Base-by-base conservation (phyloP, 2,113 vertebrate genomes). In the Pollachius pollachius region DNA sequence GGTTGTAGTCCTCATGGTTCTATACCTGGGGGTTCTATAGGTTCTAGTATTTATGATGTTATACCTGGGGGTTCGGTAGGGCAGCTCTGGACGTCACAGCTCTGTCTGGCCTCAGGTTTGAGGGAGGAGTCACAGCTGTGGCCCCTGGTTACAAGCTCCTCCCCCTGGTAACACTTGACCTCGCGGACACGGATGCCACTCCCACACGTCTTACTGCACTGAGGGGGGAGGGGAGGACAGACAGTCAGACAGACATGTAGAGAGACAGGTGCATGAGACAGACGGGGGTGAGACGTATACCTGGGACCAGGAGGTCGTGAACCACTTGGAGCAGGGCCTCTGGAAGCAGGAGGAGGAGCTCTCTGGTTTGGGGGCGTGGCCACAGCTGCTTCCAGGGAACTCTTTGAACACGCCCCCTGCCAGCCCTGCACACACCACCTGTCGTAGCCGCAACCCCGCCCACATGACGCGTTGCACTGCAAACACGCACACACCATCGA, bases 121-220 rank as follows among this genome's bases (percentile, higher is more conserved):
- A 91, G 74, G 62, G 78, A 2, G 0, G 83, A 88, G 73, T 94
- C 90, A 1, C 93, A 94, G 86, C 92, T 94, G 75, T 93, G 92
- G 2, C 94, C 93, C 78, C 83, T 69, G 41, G 69, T 80, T 15
- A 85, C 80, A 27, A 93, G 72, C 0, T 74, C 87, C 52, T 94
- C 92, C 41, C 94, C 93, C 77, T 94, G 94, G 89, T 93, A 94
- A 66, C 94, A 95, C 75, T 94, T 94, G 37, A 95, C 93, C 70
- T 94, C 94, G 0, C 93, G 91, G 30, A 94, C 90, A 4, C 90
- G 90, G 70, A 94, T 76, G 0, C 94, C 94, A 17, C 87, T 88
- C 21, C 93, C 92, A 6, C 95, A 96, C 0, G 94, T 95, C 89
- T 96, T 95, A 85, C 93, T 95, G 91, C 94, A 95, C 95, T 95